Conservation (phyloP, 2,888 invertebrate genomes). For the Tenthredo scrophulariae region DNA sequence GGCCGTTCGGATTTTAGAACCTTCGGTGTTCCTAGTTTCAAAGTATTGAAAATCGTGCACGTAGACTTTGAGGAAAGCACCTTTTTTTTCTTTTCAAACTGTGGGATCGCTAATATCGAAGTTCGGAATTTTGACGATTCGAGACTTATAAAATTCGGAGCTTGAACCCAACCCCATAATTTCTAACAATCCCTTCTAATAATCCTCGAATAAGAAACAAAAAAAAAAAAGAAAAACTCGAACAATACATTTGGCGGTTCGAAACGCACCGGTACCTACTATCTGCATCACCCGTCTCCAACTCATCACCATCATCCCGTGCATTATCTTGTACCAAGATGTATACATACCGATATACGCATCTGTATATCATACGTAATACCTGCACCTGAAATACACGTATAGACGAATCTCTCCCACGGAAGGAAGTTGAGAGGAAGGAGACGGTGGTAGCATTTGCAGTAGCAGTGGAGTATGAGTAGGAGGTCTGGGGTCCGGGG, state of each 20-base stretch:
- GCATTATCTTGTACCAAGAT: neutral
- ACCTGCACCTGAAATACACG: constrained; percentile 17
- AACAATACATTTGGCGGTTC: neutral
- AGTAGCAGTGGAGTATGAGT: constrained; percentile 55
- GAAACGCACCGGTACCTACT: neutral
- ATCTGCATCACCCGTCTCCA: neutral
- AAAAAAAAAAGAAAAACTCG: neutral
- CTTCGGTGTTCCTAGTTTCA: too few relatives aligned
- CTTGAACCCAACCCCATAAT: too few relatives aligned
- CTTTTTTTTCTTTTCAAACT: too few relatives aligned
- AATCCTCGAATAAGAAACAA: neutral
- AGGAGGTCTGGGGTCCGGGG: constrained; percentile 68
- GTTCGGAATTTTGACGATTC: too few relatives aligned
- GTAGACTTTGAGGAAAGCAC: too few relatives aligned
- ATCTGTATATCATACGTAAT: neutral
- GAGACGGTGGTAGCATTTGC: constrained; percentile 55
- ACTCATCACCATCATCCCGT: neutral
- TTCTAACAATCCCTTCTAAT: too few relatives aligned
- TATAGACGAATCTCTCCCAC: constrained; percentile 21
- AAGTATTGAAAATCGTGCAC: too few relatives aligned
- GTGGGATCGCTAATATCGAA: too few relatives aligned
- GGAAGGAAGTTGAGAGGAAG: constrained; percentile 53
- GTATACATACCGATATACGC: neutral
- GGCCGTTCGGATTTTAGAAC: too few relatives aligned
- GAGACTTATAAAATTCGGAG: too few relatives aligned